A percentile compares a stretch with the other conserved stretches of the same genome.
These are phyloP conservation scores for Hydrotaea cyrtoneurina DNA, from an alignment of 2,888 invertebrate species.

Conservation along the genomic window DNA sequence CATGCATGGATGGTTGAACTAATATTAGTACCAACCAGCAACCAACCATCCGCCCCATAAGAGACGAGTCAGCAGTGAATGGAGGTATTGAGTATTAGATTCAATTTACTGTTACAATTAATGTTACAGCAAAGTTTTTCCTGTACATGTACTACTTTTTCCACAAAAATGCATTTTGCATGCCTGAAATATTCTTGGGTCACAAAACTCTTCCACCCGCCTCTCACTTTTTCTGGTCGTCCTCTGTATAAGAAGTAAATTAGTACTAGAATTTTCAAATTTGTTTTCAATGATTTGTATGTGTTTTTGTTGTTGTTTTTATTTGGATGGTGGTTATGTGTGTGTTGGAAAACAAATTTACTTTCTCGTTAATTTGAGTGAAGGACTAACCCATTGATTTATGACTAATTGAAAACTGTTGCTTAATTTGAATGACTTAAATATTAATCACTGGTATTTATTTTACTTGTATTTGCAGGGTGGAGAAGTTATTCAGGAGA, in stretches of 20 bases:
- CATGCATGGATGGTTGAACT: background rate
- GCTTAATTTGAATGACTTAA: background rate
- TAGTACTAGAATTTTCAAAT: slow-evolving; percentile 33
- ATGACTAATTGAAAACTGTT: slow-evolving; percentile 46
- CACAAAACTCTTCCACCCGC: background rate
- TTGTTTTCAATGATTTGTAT: slow-evolving; percentile 46
- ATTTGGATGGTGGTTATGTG: no score
- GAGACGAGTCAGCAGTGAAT: no score
- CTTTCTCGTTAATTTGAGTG: slow-evolving; percentile 67
- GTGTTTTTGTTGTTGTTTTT: slow-evolving; percentile 43
- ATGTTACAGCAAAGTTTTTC: slow-evolving; percentile 33
- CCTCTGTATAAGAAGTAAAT: slow-evolving; percentile 69
- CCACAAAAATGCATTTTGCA: slow-evolving; percentile 53
- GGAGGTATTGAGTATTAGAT: background rate
- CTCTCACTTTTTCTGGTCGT: background rate
- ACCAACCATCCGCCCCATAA: no score
- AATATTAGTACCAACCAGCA: background rate
- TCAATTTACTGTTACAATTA: slow-evolving; percentile 54
- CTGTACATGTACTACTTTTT: background rate
- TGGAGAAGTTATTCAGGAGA: slow-evolving; percentile 96
- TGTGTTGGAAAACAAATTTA: background rate
- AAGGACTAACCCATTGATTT: slow-evolving; percentile 34
- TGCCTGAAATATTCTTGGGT: slow-evolving; percentile 40
- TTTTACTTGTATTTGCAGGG: slow-evolving; percentile 85
- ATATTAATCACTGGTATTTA: slow-evolving; percentile 40